Evolutionary conservation across 1,140 invertebrate species (phyloP), one percentile per base, ranked within the genome.

Genomic region (Himalopsyche phryganea): DNA sequence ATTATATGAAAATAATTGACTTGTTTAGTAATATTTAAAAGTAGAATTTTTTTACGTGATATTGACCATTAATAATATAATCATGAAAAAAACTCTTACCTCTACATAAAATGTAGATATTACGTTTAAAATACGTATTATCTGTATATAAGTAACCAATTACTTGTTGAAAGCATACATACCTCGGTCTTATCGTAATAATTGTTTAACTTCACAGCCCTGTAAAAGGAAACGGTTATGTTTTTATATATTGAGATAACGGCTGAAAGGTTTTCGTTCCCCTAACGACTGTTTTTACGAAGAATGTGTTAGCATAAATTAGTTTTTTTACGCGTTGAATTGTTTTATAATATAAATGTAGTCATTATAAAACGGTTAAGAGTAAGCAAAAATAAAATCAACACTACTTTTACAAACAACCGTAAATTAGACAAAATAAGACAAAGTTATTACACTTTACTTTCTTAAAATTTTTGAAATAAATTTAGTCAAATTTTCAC

Each of bases 301-400:
- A 61, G 60, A 61, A 61, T 61, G 44, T 47, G 51, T 61, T 61
- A 51, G 42, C 59, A 61, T 61, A 51, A 61, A 56, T 56, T 55
- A 61, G 47, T 56, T 19, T 50, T 49, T 50, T 54, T 28, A 9
- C 9, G 23, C 23, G 3, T 28, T 9, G 23, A 28, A 28, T 28
- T 28, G 23, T 28, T 28, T 28, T 28, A 28, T 28, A 9, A 28
- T 28, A 28, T 28, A 5, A 28, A 28, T 28, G 23, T 28, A 28
- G 23, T 28, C 23, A 28, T 28, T 28, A 28, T 28, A 28, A 28
- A 28, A 28, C 23, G 23, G 23, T 28, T 28, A 28, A 9, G 23
- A 28, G 23, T 28, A 28, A 28, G 23, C 23, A 28, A 28, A 9
- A 28, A 28, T 28, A 28, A 28, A 28, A 28, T 28, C 3, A 28